These are phyloP conservation scores for Aethes cnicana DNA, from an alignment of 2,888 invertebrate genomes.

Conservation along the genomic window DNA sequence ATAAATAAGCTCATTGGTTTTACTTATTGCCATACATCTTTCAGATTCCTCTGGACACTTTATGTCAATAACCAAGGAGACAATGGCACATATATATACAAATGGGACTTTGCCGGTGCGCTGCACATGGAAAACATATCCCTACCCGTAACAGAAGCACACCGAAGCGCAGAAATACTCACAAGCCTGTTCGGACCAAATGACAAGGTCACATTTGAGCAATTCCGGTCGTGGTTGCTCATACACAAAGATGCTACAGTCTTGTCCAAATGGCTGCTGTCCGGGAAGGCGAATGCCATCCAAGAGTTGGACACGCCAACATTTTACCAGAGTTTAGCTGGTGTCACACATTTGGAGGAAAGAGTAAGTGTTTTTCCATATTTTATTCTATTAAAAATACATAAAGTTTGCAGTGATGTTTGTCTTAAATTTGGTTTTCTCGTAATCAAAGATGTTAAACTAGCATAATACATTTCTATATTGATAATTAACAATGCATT, in stretches of 20 bases:
- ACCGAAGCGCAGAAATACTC: slow-evolving; percentile 61
- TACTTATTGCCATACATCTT: slow-evolving; percentile 34
- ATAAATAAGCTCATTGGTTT: too few species aligned
- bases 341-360: slow-evolving; percentile 93
- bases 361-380: slow-evolving; percentile 78
- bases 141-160: slow-evolving; percentile 57
- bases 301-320: slow-evolving; percentile 94
- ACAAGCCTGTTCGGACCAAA: slow-evolving; percentile 66
- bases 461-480: too few species aligned
- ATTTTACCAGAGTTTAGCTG: slow-evolving; percentile 96
- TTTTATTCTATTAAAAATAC: too few species aligned
- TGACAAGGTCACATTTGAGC: slow-evolving; percentile 85
- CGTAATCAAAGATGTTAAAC: too few species aligned
- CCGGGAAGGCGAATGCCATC: slow-evolving; percentile 87
- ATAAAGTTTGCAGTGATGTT: too few species aligned
- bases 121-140: slow-evolving; percentile 82
- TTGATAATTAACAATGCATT: too few species aligned
- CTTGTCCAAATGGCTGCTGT: slow-evolving; percentile 90
- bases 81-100: slow-evolving; percentile 85
- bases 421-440: too few species aligned
- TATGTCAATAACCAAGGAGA: slow-evolving; percentile 91
- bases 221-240: slow-evolving; percentile 90
- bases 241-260: slow-evolving; percentile 90
- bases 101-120: slow-evolving; percentile 87
- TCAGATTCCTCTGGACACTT: slow-evolving; percentile 91